Base-by-base conservation (phyloP, 2,113 vertebrate species). In the Megaleporinus macrocephalus region DNA sequence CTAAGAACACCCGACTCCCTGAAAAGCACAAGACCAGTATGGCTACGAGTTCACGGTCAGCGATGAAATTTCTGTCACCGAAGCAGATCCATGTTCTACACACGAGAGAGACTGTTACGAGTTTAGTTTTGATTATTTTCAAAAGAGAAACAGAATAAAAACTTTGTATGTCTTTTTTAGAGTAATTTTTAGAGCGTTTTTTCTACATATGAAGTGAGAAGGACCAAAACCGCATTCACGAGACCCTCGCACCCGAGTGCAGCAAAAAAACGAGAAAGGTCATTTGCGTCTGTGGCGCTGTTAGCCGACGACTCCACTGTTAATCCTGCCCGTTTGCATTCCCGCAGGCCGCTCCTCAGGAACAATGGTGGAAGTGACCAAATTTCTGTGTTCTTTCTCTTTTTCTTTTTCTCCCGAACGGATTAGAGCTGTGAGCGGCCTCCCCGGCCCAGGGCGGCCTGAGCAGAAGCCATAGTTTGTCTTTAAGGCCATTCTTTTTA, bases 351-450 rank as follows among this genome's bases (percentile, higher is more conserved):
- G 90, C 86, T 94, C 89, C 94, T 95, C 94, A 95, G 94, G 94
- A 93, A 94, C 89, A 90, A 93, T 80, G 90, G 89, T 92, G 89
- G 91, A 93, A 81, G 90, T 93, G 91, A 95, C 93, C 93, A 94
- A 94, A 94, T 88, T 90, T 83, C 72, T 11, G 51, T 20, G 13
- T 4, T 85, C 72, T 86, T 81, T 44, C 4, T 36, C 10, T n/a
- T 30, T 66, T 16, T 15, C 29, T 10, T 76, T 72, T 80, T 77
- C 44, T 51, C 82, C 61, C 74, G 84, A 87, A 84, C 79, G 82
- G 86, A 84, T 87, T 86, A 88, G 78, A 91, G 87, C 83, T 89
- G 84, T 86, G 88, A 88, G 65, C 27, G 82, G 88, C 86, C 86
- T 89, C 88, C 77, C n/a, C n/a, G n/a, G n/a, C n/a, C n/a, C n/a